A percentile compares a stretch with the other conserved stretches of the same genome.
Evolutionary conservation across 2,113 vertebrate genomes (phyloP).

Genomic region (Myotis davidii): DNA sequence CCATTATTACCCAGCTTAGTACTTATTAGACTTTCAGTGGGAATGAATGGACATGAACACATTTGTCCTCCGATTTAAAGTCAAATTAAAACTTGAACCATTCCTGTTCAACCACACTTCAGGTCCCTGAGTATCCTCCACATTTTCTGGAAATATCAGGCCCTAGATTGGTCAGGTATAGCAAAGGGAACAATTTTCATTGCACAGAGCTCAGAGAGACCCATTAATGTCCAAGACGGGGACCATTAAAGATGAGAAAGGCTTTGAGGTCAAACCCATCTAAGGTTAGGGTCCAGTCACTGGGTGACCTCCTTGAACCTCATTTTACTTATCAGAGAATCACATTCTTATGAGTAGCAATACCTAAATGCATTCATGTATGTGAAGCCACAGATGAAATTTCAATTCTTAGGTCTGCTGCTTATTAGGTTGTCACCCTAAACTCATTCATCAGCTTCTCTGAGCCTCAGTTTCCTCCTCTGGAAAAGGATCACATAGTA

Average conservation of each 20-base stretch:
- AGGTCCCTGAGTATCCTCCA: not conserved
- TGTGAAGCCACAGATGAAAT: not conserved
- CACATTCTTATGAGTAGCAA: not conserved
- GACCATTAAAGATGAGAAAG: not conserved
- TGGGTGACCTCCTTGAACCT: not conserved
- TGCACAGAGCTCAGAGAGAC: not conserved
- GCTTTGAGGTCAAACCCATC: not conserved
- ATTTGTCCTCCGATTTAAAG: not conserved
- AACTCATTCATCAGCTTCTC: not conserved
- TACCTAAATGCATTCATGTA: not conserved
- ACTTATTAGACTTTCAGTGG: not conserved
- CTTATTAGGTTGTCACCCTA: not conserved
- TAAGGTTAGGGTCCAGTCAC: not conserved
- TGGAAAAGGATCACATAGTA: not conserved
- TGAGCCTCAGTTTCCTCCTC: not conserved
- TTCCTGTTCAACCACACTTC: not conserved
- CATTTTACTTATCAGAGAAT: not conserved
- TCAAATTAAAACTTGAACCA: not conserved
- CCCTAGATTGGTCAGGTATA: not conserved
- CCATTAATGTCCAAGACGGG: not conserved
- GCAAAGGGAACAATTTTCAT: not conserved
- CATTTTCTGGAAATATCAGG: not conserved
- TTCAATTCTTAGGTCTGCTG: not conserved
- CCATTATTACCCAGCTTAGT: not conserved
- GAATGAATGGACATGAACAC: not conserved